Base-by-base conservation (phyloP, 2,113 vertebrate genomes). In the Vicugna pacos region DNA sequence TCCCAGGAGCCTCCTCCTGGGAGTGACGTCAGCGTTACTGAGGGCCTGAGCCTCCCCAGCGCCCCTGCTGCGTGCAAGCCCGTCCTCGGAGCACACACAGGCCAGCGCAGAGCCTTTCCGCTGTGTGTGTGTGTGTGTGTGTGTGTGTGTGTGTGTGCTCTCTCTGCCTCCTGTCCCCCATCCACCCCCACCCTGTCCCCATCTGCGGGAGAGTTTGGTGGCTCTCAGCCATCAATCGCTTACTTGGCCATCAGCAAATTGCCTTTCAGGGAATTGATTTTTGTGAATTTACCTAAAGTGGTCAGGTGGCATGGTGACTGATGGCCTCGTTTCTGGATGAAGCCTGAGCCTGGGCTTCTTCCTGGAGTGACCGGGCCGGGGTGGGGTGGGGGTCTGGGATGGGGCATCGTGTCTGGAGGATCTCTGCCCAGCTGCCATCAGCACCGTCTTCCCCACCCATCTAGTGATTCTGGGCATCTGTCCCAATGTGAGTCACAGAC, bases 241-340 rank as follows among this genome's bases (percentile, higher is more conserved):
- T 77, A 24, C 38, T 30, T 50, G 64, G 80, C 79, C 79, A 56
- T 38, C 76, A 6, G n/a, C 67, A 79, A 50, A 60, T 6, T 38
- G 26, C 64, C 35, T 79, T 95, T 83, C 73, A 77, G 60, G 56
- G 58, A 83, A 93, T 30, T 82, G 94, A 88, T 88, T 91, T 82
- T 76, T 11, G 48, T 17, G 48, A 77, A 77, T 95, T 69, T 77
- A 32, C 79, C 10, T 14, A 6, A 42, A 60, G 65, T 60, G 12
- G 28, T 38, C 30, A 9, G 35, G 35, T 64, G 26, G 73, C 75
- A 2, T 3, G 26, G 46, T 91, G 87, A 76, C 32, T 28, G 60
- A 91, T 22, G 32, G 76, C 52, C 52, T 91, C 46, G 0, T 48
- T 77, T 93, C 64, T 22, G 30, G 42, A 67, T 32, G 15, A 22